Percentiles rank a stretch among this genome's conserved stretches.
phyloP scores from a whole-genome alignment of 2,888 invertebrate genomes.

The Drosophila merina region DNA sequence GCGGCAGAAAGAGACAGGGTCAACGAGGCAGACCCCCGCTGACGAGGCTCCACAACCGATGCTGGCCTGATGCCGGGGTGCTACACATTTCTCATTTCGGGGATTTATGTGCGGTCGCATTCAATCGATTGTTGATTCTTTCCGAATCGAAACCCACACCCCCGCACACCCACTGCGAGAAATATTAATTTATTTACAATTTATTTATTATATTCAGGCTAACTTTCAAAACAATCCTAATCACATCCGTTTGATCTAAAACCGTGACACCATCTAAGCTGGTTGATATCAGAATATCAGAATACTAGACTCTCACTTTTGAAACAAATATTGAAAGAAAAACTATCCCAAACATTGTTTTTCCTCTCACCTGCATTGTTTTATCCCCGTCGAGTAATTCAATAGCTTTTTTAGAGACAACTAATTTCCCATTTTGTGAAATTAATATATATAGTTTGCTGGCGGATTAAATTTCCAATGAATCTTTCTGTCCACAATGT shows the following conservation, averaged over 20 bases:
- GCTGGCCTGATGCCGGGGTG: slow-evolving; percentile 43
- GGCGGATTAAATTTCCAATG: slow-evolving; percentile 46
- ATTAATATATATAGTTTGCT: slow-evolving; percentile 52
- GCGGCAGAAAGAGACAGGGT: not conserved
- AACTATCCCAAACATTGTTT: not conserved
- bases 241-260: not conserved
- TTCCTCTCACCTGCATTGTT: too few species aligned
- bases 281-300: not conserved
- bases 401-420: slow-evolving; percentile 53
- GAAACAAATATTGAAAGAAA: not conserved
- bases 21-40: slow-evolving; percentile 22
- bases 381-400: slow-evolving; percentile 51
- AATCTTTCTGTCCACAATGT: slow-evolving; percentile 67
- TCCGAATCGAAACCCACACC: slow-evolving; percentile 33
- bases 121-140: slow-evolving; percentile 70
- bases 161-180: slow-evolving; percentile 16
- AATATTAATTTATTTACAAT: slow-evolving; percentile 14
- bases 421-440: slow-evolving; percentile 57
- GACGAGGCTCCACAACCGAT: slow-evolving; percentile 34
- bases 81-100: slow-evolving; percentile 66
- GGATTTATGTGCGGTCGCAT: slow-evolving; percentile 65
- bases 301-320: too few species aligned
- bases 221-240: not conserved
- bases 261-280: not conserved
- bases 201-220: too few species aligned